Percentiles rank a stretch among this genome's conserved stretches.
These are phyloP conservation scores for Stomatorhinus walkeri DNA, from an alignment of 2,797 vertebrate species.

Conservation along the genomic window DNA sequence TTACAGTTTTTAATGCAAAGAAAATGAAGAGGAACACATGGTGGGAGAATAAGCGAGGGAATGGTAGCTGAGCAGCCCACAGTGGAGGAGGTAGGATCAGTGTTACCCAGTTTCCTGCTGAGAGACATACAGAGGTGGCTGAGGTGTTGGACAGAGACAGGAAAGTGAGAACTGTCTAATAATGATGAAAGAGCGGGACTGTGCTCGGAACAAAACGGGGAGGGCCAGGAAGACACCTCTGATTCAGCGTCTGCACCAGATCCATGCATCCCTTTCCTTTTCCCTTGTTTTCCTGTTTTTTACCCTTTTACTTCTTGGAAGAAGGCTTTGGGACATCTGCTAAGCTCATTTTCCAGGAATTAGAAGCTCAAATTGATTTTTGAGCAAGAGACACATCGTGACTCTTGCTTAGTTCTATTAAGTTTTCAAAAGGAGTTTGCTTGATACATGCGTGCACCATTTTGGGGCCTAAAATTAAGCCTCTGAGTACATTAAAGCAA, in stretches of 20 bases:
- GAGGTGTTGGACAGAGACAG: background rate
- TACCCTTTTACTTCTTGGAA: constrained; percentile 51
- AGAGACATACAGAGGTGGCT: constrained; percentile 15
- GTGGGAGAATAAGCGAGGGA: constrained; percentile 29
- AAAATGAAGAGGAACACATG: constrained; percentile 30
- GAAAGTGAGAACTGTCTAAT: constrained; percentile 15
- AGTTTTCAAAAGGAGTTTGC: background rate
- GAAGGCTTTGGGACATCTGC: constrained; percentile 65
- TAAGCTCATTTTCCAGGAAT: constrained; percentile 68
- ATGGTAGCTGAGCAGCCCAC: constrained; percentile 13
- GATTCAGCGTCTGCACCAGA: constrained; percentile 23
- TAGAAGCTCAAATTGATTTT: constrained; percentile 61
- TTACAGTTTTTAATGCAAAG: constrained; percentile 25
- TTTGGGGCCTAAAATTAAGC: background rate
- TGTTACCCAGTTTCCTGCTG: constrained; percentile 15
- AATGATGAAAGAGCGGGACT: background rate
- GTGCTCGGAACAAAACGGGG: background rate
- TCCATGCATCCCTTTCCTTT: constrained; percentile 18
- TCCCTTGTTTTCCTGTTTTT: constrained; percentile 35
- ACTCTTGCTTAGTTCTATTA: background rate
- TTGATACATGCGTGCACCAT: background rate
- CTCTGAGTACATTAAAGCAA: background rate
- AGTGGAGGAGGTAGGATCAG: background rate
- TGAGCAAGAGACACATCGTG: constrained; percentile 14
- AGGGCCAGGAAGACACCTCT: constrained; percentile 26